phyloP scores from a whole-genome alignment of 2,888 invertebrate species.

The Lumbricus terrestris region DNA sequence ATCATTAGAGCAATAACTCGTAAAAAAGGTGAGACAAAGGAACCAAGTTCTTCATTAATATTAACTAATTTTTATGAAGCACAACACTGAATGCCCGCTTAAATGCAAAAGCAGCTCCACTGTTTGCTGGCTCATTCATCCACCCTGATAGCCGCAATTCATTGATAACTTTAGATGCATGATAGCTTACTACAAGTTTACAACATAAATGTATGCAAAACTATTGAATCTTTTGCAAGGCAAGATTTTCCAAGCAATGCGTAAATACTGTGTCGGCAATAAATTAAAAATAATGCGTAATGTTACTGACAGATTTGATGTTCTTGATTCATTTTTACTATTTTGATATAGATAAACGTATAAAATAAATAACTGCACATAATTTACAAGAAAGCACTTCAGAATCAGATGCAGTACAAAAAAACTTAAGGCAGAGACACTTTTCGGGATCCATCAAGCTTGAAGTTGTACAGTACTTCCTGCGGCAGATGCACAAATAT shows the following conservation, averaged over 20 bases:
- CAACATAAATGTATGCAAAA: background rate
- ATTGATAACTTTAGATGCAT: background rate
- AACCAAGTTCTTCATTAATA: background rate
- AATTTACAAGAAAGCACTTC: background rate
- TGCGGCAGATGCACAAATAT: background rate
- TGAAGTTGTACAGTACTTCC: background rate
- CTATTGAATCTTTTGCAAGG: background rate
- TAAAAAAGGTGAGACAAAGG: background rate
- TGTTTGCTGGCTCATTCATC: background rate
- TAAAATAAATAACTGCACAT: background rate
- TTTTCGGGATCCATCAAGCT: background rate
- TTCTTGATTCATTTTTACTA: background rate
- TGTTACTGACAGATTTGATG: background rate
- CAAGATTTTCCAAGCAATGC: background rate
- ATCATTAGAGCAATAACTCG: background rate
- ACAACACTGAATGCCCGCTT: background rate
- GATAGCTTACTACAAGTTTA: background rate
- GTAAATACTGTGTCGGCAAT: background rate
- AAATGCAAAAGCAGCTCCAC: background rate
- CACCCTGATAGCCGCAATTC: background rate
- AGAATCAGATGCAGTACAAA: background rate
- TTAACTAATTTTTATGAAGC: background rate
- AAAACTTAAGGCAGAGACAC: background rate
- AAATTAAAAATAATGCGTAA: background rate
- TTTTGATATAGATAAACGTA: background rate